Percentiles rank a stretch among this genome's conserved stretches.
Evolutionary conservation across 53 echinoderm and acorn worm genomes (phyloP).

Genomic region (Echinometra lucunter): DNA sequence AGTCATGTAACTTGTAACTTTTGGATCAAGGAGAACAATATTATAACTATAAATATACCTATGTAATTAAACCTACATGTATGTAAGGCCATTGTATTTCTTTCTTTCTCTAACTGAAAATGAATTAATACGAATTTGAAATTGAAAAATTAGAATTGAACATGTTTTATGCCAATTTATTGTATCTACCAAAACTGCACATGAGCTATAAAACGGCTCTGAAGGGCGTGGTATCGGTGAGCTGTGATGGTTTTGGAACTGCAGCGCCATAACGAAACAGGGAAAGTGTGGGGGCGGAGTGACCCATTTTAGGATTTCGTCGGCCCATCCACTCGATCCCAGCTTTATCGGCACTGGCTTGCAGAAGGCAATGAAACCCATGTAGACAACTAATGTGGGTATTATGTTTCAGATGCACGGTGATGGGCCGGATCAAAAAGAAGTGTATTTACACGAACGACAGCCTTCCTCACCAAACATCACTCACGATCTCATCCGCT

Average conservation of each 20-base stretch:
- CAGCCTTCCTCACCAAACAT: conserved; percentile 45
- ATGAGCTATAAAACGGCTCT: too few species aligned
- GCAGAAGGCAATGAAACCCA: not conserved
- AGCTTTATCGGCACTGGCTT: conserved; percentile 15
- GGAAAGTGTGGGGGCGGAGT: not conserved
- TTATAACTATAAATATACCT: too few species aligned
- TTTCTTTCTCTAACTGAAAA: too few species aligned
- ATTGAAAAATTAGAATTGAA: too few species aligned
- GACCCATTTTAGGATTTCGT: conserved; percentile 1
- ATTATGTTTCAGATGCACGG: conserved; percentile 62
- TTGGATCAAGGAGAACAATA: too few species aligned
- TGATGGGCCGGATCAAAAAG: conserved; percentile 54
- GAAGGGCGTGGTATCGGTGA: not conserved
- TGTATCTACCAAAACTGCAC: too few species aligned
- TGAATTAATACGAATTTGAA: too few species aligned
- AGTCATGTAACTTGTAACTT: too few species aligned
- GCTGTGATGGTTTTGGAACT: not conserved
- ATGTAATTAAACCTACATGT: too few species aligned
- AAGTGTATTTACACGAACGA: conserved; percentile 62
- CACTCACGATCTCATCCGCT: conserved; percentile 32
- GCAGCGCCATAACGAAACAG: not conserved
- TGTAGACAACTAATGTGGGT: conserved; percentile 60
- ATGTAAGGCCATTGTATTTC: too few species aligned
- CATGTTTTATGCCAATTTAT: too few species aligned
- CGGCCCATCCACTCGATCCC: not conserved